Percentiles rank a stretch among this genome's conserved stretches.
These are phyloP conservation scores for Anthrax anthrax DNA, from an alignment of 2,888 invertebrate species.

Conservation along the genomic window DNA sequence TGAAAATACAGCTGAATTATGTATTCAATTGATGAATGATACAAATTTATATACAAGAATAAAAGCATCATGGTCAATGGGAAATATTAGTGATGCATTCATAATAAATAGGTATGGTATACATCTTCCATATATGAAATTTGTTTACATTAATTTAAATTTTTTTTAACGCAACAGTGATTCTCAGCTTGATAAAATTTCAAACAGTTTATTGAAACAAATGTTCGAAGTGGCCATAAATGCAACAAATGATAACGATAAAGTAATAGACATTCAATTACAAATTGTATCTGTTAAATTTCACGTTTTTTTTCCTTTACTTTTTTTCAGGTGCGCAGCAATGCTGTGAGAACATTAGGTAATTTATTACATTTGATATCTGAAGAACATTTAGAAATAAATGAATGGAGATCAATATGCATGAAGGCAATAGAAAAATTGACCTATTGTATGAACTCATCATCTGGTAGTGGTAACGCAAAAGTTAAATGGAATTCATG, in stretches of 20 bases:
- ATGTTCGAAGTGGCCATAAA: slow-evolving; percentile 51
- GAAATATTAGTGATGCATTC: slow-evolving; percentile 70
- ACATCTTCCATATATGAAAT: not conserved
- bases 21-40: slow-evolving; percentile 51
- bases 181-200: slow-evolving; percentile 47
- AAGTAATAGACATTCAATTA: slow-evolving; percentile 36
- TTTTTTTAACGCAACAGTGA: slow-evolving; percentile 34
- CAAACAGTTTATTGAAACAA: slow-evolving; percentile 51
- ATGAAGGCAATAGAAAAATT: slow-evolving; percentile 50
- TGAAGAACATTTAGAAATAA: slow-evolving; percentile 35
- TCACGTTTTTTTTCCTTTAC: not conserved
- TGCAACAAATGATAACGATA: slow-evolving; percentile 58
- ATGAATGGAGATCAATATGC: slow-evolving; percentile 38
- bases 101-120: slow-evolving; percentile 46
- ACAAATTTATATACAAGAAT: slow-evolving; percentile 51
- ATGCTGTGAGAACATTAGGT: slow-evolving; percentile 68
- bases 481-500: slow-evolving; percentile 90
- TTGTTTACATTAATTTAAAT: slow-evolving; percentile 1
- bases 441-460: slow-evolving; percentile 50
- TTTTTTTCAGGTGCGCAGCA: slow-evolving; percentile 26
- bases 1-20: slow-evolving; percentile 63
- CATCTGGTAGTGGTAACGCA: slow-evolving; percentile 64
- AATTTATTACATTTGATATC: slow-evolving; percentile 56
- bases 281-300: not conserved
- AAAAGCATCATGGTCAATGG: slow-evolving; percentile 78